Base-by-base conservation (phyloP, 2,113 vertebrate genomes). In the Pelecanoides urinatrix region DNA sequence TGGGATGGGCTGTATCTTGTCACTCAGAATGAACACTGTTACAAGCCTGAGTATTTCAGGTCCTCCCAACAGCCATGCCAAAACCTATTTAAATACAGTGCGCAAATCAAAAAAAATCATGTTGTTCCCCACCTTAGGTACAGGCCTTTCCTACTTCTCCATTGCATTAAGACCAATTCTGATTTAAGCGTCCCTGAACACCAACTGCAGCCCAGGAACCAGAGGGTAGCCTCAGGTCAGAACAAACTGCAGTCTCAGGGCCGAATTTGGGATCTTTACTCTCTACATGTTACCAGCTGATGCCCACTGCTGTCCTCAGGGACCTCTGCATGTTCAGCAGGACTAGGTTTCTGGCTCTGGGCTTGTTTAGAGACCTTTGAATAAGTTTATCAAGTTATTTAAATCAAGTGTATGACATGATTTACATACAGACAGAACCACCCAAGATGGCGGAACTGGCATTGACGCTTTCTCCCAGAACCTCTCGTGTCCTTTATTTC, bases 201-300 rank as follows among this genome's bases (percentile, higher is more conserved):
- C 2, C 0, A 0, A 2, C n/a, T 76, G 65, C 61, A 79, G 52
- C 12, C n/a, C 63, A 59, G 61, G 53, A 36, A 59, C 38, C n/a
- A 74, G 32, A 36, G 10, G 5, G 36, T 40, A 74, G 32, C 42
- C 84, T 74, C 68, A 75, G 49, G 36, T 70, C 61, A 76, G 45
- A 92, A 85, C 14, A 52, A 0, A 0, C 16, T 34, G 14, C 44
- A 72, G 26, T 20, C 29, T 59, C 68, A 42, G 23, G 20, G 32
- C 26, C 1, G 2, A 38, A 38, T 88, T 53, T 7, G 11, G 65
- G 23, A 77, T 52, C 30, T 63, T 77, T 53, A 61, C 16, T 55
- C 45, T 56, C 34, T 58, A 8, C 22, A 25, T 76, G 52, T 71
- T 47, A 71, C 7, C 2, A 0, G 20, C 20, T 81, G 36, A 81